These are phyloP conservation scores for Tragopan temminckii DNA, from an alignment of 2,797 vertebrate species.

Conservation along the genomic window DNA sequence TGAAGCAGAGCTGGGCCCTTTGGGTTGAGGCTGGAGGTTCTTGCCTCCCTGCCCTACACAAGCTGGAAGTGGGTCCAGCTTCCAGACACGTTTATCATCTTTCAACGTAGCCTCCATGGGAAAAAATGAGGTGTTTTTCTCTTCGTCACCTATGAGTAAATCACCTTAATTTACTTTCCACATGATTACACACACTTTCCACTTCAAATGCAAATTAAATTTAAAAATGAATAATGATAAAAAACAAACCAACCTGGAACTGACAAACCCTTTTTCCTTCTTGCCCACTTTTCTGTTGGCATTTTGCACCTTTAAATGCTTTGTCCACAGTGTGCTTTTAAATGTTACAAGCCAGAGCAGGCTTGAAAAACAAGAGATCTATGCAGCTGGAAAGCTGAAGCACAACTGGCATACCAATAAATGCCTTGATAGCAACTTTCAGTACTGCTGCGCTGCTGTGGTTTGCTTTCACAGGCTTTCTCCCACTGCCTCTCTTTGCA, in stretches of 20 bases:
- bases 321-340: background rate
- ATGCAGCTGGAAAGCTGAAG: background rate
- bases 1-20: background rate
- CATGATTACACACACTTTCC: constrained; percentile 17
- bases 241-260: background rate
- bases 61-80: background rate
- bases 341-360: background rate
- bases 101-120: background rate
- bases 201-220: constrained; percentile 24
- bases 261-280: background rate
- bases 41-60: background rate
- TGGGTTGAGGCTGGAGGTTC: background rate
- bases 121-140: background rate
- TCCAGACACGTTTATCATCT: background rate
- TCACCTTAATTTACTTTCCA: constrained; percentile 49
- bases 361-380: constrained; percentile 3
- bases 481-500: rapidly evolving
- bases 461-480: background rate
- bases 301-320: background rate
- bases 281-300: background rate
- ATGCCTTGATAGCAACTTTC: background rate
- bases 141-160: background rate
- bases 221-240: background rate
- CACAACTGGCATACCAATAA: background rate
- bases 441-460: background rate